Conservation (phyloP, 2,797 vertebrate genomes). For the Apodemus agrarius region DNA sequence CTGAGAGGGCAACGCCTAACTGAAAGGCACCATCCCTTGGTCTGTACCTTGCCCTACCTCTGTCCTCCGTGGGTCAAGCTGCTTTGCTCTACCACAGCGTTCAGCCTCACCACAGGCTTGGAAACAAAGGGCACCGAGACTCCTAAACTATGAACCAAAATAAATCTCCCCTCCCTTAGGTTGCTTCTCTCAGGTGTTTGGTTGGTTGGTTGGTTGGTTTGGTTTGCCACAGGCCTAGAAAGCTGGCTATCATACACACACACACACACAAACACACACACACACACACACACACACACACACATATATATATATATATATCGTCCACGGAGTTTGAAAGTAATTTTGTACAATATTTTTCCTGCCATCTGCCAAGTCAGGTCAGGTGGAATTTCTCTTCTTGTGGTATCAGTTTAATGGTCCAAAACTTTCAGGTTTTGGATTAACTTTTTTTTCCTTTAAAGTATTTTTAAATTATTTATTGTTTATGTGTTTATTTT, state of each 20-base stretch:
- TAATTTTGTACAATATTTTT: background rate
- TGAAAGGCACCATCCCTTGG: background rate
- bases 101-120: background rate
- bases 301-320: too few relatives aligned
- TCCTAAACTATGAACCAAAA: background rate
- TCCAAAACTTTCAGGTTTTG: background rate
- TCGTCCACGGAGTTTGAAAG: background rate
- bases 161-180: background rate
- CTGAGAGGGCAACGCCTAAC: background rate
- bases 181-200: background rate
- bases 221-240: background rate
- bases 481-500: too few relatives aligned
- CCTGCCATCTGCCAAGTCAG: background rate
- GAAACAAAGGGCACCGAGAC: background rate
- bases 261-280: too few relatives aligned
- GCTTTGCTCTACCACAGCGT: too few relatives aligned
- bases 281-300: too few relatives aligned
- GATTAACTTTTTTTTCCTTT: too few relatives aligned
- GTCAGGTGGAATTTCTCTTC: background rate
- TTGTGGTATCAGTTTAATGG: background rate
- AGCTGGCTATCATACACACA: background rate
- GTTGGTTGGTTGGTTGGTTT: background rate
- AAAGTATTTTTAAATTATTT: too few relatives aligned
- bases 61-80: background rate
- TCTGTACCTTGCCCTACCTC: background rate